A percentile compares a stretch with the other conserved stretches of the same genome.
Conservation (phyloP, 1,140 invertebrate species). For the Drosophila lowei region DNA sequence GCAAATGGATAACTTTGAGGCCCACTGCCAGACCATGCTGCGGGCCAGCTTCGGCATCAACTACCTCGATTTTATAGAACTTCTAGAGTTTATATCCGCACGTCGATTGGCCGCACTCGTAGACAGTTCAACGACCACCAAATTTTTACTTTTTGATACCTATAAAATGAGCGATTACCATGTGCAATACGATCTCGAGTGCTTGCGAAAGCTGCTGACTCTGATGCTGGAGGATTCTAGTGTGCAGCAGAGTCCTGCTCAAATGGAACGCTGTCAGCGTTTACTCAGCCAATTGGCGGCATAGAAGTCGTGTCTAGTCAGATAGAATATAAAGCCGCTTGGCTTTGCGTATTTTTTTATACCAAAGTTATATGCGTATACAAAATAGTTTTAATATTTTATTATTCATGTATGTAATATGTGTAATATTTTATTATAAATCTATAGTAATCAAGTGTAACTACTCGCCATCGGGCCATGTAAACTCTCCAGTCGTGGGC, state of each 20-base stretch:
- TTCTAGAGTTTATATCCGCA: conserved; percentile 87
- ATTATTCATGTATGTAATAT: conserved; percentile 42
- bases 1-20: conserved; percentile 88
- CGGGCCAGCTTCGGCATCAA: conserved; percentile 93
- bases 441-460: not conserved
- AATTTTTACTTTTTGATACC: conserved; percentile 61
- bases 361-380: conserved; percentile 76
- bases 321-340: conserved; percentile 15
- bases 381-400: conserved; percentile 60
- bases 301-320: conserved; percentile 9
- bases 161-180: conserved; percentile 69
- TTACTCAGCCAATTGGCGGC: conserved; percentile 21
- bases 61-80: conserved; percentile 88
- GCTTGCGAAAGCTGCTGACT: conserved; percentile 39
- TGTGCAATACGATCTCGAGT: conserved; percentile 61
- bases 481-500: conserved; percentile 25
- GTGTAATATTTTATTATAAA: conserved; percentile 15
- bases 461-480: conserved; percentile 62
- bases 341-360: conserved; percentile 59
- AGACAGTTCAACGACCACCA: conserved; percentile 26
- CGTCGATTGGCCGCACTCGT: conserved; percentile 83
- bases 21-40: conserved; percentile 92
- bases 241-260: conserved; percentile 45
- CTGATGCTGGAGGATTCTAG: conserved; percentile 53
- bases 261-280: conserved; percentile 24